Evolutionary conservation across 2,797 vertebrate species (phyloP), one percentile per base, ranked within the genome.

Genomic region (Buceros bicornis): DNA sequence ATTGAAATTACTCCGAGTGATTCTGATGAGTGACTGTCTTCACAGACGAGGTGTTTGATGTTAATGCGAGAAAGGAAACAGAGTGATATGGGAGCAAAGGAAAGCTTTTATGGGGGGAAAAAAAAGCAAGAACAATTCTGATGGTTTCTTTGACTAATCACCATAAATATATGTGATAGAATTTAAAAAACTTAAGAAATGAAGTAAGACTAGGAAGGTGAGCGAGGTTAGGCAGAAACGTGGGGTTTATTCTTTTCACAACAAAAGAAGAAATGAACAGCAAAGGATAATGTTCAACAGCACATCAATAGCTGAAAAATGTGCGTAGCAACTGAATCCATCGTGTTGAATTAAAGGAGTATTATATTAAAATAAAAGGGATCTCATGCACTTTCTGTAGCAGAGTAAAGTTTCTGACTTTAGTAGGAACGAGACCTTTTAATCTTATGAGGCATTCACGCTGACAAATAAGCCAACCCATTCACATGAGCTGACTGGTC

Each of bases 1-100:
- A 96, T 93, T 95, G 87, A 94, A 96, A 96, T 95, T 95, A 88
- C 65, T 95, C 65, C 69, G 60, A 93, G 82, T 90, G 95, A 91
- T 95, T 96, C 80, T 95, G 84, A 95, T 91, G 93, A 94, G 84
- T 40, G 62, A 69, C 87, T 78, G 65, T 91, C 92, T 92, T 92
- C 61, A 86, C 87, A 95, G 91, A 74, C 0, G 16, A 93, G 57
- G 64, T 91, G 73, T 88, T 89, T 95, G 89, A 96, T 92, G 48
- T 82, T 80, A 73, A 81, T 65, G 57, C 54, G 83, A 69, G 74
- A 56, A 85, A 91, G 21, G 54, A 89, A 87, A 74, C 54, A 80
- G 81, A 87, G 53, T 67, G 37, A 77, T 77, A 33, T 12, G 57
- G 84, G 16, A 89, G 31, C 17, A 89, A 91, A 88, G 65, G 16